Conservation (phyloP, 2,888 invertebrate genomes). For the Tetheella fluctuosa region DNA sequence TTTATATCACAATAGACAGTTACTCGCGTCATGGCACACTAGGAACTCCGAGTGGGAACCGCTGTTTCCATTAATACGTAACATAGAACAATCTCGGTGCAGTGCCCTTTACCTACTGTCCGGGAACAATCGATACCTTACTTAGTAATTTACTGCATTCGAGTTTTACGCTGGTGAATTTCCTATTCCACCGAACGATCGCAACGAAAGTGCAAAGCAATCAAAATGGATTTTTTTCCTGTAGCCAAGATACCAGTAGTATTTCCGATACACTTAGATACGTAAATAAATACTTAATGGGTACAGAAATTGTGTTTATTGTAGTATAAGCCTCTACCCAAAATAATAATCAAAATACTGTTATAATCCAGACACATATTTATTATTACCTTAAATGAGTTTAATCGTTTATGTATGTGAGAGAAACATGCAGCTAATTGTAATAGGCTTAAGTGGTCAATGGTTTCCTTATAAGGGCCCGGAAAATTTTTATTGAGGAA, state of each 20-base stretch:
- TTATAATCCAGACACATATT: too few relatives aligned
- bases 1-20: slow-evolving; percentile 18
- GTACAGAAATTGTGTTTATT: too few relatives aligned
- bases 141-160: slow-evolving; percentile 64
- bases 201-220: slow-evolving; percentile 26
- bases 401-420: too few relatives aligned
- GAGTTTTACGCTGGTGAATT: slow-evolving; percentile 50
- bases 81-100: slow-evolving; percentile 60
- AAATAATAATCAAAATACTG: too few relatives aligned
- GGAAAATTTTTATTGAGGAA: too few relatives aligned
- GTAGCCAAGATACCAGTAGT: not conserved
- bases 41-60: slow-evolving; percentile 19
- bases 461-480: too few relatives aligned
- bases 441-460: too few relatives aligned
- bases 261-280: not conserved
- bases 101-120: slow-evolving; percentile 60
- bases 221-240: not conserved
- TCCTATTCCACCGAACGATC: slow-evolving; percentile 44
- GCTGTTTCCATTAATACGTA: slow-evolving; percentile 60
- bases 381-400: too few relatives aligned
- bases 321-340: too few relatives aligned
- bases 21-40: slow-evolving; percentile 19
- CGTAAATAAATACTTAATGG: too few relatives aligned
- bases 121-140: slow-evolving; percentile 64
- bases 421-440: too few relatives aligned